Percentiles rank a stretch among this genome's conserved stretches.
Evolutionary conservation across 2,888 invertebrate genomes (phyloP).

Genomic region (Pseudococcus viburni): DNA sequence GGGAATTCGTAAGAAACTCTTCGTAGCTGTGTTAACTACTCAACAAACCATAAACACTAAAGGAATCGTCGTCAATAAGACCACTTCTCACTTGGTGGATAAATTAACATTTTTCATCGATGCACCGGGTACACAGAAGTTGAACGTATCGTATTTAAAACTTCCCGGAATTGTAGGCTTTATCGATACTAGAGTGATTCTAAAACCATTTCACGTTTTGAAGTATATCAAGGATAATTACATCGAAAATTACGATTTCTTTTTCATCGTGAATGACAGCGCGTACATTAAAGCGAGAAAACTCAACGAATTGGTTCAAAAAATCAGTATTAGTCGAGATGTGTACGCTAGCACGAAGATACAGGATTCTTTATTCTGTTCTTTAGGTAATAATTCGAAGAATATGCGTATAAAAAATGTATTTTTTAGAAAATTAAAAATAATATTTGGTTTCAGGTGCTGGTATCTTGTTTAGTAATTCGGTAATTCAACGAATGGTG

Average conservation of each 20-base stretch:
- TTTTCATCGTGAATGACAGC: conserved; percentile 87
- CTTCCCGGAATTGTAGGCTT: conserved; percentile 86
- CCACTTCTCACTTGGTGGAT: conserved; percentile 86
- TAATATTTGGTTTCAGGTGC: conserved; percentile 76
- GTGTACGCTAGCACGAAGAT: conserved; percentile 84
- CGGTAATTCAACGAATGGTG: conserved; percentile 84
- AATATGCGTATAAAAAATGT: background rate
- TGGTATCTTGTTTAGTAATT: conserved; percentile 90
- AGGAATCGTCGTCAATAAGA: conserved; percentile 89
- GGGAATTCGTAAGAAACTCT: conserved; percentile 90
- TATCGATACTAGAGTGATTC: conserved; percentile 82
- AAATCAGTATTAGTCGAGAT: conserved; percentile 87
- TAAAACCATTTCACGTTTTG: conserved; percentile 88
- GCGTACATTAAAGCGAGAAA: conserved; percentile 87
- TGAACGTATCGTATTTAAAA: conserved; percentile 71
- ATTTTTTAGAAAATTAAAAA: conserved; percentile 69
- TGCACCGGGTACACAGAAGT: conserved; percentile 72
- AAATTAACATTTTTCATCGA: conserved; percentile 86
- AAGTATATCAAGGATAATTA: conserved; percentile 93
- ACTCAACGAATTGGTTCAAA: conserved; percentile 80
- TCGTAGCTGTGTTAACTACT: conserved; percentile 87
- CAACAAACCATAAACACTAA: conserved; percentile 81
- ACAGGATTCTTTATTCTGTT: conserved; percentile 78
- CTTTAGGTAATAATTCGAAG: conserved; percentile 74
- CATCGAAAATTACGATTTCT: conserved; percentile 92